These are phyloP conservation scores for Megaceryle alcyon DNA, from an alignment of 2,797 vertebrate species.

Conservation along the genomic window DNA sequence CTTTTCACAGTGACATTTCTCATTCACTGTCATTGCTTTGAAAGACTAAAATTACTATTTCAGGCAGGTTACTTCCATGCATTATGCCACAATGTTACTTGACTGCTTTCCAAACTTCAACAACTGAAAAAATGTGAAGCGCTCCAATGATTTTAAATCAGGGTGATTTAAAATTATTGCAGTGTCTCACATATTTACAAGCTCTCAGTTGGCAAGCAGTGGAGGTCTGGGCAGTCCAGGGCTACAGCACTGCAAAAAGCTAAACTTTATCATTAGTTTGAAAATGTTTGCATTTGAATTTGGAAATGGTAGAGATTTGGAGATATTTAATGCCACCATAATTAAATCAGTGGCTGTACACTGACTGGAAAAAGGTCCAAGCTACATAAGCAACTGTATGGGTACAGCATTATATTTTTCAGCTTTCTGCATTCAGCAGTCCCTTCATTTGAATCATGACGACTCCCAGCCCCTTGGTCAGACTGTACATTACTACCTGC, in stretches of 20 bases:
- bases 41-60: conserved; percentile 31
- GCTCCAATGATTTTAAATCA: conserved; percentile 47
- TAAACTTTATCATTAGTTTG: neutral
- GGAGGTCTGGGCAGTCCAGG: neutral
- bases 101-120: conserved; percentile 36
- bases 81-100: conserved; percentile 10
- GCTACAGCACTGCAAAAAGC: neutral
- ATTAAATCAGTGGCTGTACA: neutral
- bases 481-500: no score
- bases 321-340: neutral
- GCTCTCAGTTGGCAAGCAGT: conserved; percentile 1
- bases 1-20: neutral
- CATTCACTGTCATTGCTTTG: neutral
- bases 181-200: conserved; percentile 48
- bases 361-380: neutral
- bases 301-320: neutral
- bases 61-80: conserved; percentile 30
- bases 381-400: neutral
- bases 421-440: neutral
- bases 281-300: neutral
- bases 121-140: conserved; percentile 46
- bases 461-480: neutral
- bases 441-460: neutral
- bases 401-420: neutral
- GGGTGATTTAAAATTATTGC: conserved; percentile 50